Base-by-base conservation (phyloP, 2,888 invertebrate species). In the Leucania comma region DNA sequence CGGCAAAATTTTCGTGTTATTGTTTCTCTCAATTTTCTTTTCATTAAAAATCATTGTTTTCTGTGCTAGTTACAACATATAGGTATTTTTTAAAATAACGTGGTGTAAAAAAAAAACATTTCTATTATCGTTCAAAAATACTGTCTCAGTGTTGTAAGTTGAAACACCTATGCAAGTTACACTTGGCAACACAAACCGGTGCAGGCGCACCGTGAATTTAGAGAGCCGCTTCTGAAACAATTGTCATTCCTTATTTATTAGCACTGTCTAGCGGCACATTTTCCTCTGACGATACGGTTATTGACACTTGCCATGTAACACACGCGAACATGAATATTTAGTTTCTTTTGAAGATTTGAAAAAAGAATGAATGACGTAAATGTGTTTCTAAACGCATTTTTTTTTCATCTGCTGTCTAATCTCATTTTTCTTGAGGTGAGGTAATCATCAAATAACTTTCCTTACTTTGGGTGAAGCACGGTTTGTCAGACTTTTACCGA, bases 221-320 rank as follows among this genome's bases (percentile, higher is more conserved):
- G 93, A 93, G 93, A 93, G 93, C 83, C 74, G 84, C 72, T 62
- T 61, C 87, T 87, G 86, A 91, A 92, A 89, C 91, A 91, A 93
- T 93, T 91, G 93, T 92, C 89, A 92, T 91, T 91, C 91, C 87
- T 91, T 89, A 92, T 93, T 91, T 89, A 92, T 93, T 93, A 92
- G 90, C 91, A 88, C 87, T 78, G 89, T 89, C 88, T 90, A 90
- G 90, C 88, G 89, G 87, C 88, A 90, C 87, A 89, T 90, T 89
- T 75, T 87, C 82, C 83, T 81, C 72, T 79, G 71, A 69, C 63
- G 64, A 69, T 81, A 80, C 86, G 83, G 85, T 83, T 89, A 81
- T 81, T 87, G 82, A 86, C 86, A 81, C 81, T 77, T 58, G 20
- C 67, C 51, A 62, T 72, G 65, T 58, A 71, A 76, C 60, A 74